phyloP scores from a whole-genome alignment of 23 tunicate species.

The Halocynthia aurantium region DNA sequence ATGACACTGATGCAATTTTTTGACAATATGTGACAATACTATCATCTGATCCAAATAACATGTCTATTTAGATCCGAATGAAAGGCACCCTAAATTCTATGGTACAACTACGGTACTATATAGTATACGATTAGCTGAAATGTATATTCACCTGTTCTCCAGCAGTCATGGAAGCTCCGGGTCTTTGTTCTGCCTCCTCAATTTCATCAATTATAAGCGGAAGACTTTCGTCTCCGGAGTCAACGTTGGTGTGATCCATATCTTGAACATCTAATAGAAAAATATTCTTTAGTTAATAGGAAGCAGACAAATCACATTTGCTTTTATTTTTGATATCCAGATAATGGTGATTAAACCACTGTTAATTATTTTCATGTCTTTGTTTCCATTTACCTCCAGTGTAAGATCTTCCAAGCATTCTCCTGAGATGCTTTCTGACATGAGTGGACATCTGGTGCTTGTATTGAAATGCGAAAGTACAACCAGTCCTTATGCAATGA shows the following conservation, averaged over 20 bases:
- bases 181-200: conserved; percentile 65
- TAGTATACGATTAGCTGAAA: neutral
- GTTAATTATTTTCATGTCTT: neutral
- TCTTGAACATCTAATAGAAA: conserved; percentile 1
- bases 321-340: neutral
- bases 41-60: no score
- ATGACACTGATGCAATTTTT: neutral
- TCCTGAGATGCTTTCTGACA: conserved; percentile 54
- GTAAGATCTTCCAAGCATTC: conserved; percentile 35
- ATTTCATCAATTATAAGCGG: conserved; percentile 89
- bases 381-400: conserved; percentile 4
- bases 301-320: neutral
- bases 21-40: neutral
- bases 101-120: neutral
- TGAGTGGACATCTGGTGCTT: conserved; percentile 86
- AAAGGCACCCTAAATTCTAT: no score
- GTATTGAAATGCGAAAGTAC: conserved; percentile 78
- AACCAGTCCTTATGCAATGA: conserved; percentile 65
- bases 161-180: conserved; percentile 28
- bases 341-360: neutral
- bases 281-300: neutral
- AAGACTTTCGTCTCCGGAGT: conserved; percentile 76
- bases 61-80: no score
- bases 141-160: conserved; percentile 2
- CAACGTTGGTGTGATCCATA: conserved; percentile 62